These are phyloP conservation scores for Drosophila affinis DNA, from an alignment of 2,888 invertebrate species.

Conservation along the genomic window DNA sequence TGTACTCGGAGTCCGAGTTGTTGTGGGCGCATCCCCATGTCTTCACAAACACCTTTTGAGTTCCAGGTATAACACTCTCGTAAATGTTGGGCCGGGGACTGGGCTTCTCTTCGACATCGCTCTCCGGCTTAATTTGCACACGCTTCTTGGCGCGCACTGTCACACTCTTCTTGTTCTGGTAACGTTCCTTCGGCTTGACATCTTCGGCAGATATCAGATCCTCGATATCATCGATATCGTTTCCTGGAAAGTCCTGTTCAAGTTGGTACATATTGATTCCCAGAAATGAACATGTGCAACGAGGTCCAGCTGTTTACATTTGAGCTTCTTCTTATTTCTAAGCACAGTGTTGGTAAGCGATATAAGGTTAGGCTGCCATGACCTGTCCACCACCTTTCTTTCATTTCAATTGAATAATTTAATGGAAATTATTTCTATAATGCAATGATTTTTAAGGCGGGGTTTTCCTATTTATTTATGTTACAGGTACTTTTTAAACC, in stretches of 20 bases:
- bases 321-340: constrained; percentile 7
- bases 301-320: constrained; percentile 57
- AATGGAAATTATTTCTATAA: neutral
- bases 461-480: neutral
- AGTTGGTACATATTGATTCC: constrained; percentile 23
- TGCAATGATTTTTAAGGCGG: no score
- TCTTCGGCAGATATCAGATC: constrained; percentile 92
- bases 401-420: neutral
- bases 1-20: constrained; percentile 98
- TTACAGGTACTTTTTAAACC: no score
- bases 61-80: constrained; percentile 88
- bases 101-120: constrained; percentile 12
- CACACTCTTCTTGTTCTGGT: constrained; percentile 88
- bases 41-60: constrained; percentile 92
- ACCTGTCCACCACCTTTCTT: neutral
- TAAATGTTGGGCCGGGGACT: constrained; percentile 81
- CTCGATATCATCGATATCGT: constrained; percentile 90
- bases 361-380: neutral
- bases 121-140: constrained; percentile 43
- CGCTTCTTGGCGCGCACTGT: constrained; percentile 87
- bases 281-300: constrained; percentile 60
- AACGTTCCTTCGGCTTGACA: constrained; percentile 91
- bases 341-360: constrained; percentile 28
- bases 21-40: constrained; percentile 99
- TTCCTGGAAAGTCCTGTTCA: constrained; percentile 59